Evolutionary conservation across 2,888 invertebrate species (phyloP).

Genomic region (Trisateles emortualis): DNA sequence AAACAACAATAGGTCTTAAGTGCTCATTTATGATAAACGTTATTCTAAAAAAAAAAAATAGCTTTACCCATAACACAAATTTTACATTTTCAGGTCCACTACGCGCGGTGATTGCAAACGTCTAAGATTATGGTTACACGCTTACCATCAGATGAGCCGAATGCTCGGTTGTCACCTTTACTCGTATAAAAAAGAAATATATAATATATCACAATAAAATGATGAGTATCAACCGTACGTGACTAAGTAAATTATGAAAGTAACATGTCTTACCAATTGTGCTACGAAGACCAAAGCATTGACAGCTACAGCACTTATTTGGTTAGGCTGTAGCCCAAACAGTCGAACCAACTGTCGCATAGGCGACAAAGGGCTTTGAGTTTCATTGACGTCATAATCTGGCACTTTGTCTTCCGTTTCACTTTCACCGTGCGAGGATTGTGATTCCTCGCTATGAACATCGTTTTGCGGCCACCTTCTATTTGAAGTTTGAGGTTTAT

Average conservation of each 20-base stretch:
- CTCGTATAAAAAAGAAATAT: too few relatives aligned
- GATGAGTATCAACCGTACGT: not conserved
- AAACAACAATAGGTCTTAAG: too few relatives aligned
- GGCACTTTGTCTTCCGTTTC: slow-evolving; percentile 56
- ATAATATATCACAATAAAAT: too few relatives aligned
- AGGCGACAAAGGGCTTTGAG: slow-evolving; percentile 81
- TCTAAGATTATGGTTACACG: too few relatives aligned
- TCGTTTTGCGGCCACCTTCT: slow-evolving; percentile 49
- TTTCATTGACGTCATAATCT: slow-evolving; percentile 75
- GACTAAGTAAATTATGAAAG: not conserved
- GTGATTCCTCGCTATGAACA: slow-evolving; percentile 45
- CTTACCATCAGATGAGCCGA: too few relatives aligned
- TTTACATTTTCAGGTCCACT: too few relatives aligned
- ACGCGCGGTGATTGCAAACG: too few relatives aligned
- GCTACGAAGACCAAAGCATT: slow-evolving; percentile 94
- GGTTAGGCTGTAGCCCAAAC: slow-evolving; percentile 91
- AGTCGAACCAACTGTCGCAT: slow-evolving; percentile 87
- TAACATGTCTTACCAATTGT: slow-evolving; percentile 88
- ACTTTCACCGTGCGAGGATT: slow-evolving; percentile 42
- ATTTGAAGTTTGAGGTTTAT: slow-evolving; percentile 47
- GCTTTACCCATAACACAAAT: too few relatives aligned
- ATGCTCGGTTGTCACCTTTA: too few relatives aligned
- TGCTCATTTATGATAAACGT: too few relatives aligned
- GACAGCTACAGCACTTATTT: slow-evolving; percentile 93
- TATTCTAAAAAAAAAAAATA: too few relatives aligned